Evolutionary conservation across 1,140 invertebrate genomes (phyloP).

Genomic region (Orchestia grillus): DNA sequence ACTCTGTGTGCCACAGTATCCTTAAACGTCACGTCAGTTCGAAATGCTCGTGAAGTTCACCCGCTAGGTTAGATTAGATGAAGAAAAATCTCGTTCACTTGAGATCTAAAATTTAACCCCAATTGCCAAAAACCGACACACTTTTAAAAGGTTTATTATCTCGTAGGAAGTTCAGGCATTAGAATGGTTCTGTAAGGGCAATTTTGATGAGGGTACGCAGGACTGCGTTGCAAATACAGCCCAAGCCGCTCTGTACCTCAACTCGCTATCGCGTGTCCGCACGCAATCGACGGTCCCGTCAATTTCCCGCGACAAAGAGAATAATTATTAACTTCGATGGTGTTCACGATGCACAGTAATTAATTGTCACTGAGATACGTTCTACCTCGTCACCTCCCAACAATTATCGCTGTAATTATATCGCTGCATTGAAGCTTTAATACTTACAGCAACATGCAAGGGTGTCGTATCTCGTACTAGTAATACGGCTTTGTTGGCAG

Average conservation of each 20-base stretch:
- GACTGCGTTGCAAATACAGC: background rate
- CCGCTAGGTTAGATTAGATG: too few species aligned
- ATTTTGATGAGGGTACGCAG: background rate
- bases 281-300: conserved; percentile 17
- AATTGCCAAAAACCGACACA: background rate
- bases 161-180: background rate
- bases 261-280: background rate
- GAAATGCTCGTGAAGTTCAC: too few species aligned
- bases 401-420: background rate
- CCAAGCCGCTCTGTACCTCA: background rate
- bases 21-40: too few species aligned
- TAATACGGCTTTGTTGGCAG: too few species aligned
- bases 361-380: background rate
- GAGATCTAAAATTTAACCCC: background rate
- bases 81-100: background rate
- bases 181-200: background rate
- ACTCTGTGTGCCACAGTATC: too few species aligned
- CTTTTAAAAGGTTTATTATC: background rate
- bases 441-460: background rate
- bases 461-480: too few species aligned
- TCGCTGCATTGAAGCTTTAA: background rate
- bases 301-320: background rate
- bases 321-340: conserved; percentile 23
- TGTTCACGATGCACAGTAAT: background rate
- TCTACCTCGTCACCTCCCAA: background rate